A percentile compares a stretch with the other conserved stretches of the same genome.
phyloP scores from a whole-genome alignment of 2,113 vertebrate genomes.

The Australoheros scitulus region DNA sequence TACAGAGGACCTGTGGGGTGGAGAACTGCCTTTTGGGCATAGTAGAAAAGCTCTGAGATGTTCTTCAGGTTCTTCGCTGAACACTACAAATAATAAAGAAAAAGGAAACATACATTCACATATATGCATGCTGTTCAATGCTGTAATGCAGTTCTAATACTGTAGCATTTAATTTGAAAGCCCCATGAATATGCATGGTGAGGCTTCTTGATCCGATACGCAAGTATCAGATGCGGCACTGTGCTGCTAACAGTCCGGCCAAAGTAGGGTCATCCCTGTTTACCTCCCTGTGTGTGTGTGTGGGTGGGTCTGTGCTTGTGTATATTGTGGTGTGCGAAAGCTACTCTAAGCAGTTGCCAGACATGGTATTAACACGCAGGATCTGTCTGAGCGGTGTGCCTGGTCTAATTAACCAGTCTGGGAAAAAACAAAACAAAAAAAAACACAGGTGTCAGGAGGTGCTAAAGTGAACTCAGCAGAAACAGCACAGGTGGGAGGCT shows the following conservation, averaged over 20 bases:
- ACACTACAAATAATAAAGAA: slow-evolving; percentile 80
- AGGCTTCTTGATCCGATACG: not conserved
- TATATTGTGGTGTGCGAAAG: slow-evolving; percentile 5
- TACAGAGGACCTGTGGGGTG: slow-evolving; percentile 97
- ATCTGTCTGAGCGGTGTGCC: slow-evolving; percentile 56
- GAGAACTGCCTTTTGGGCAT: slow-evolving; percentile 97
- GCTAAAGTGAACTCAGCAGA: not conserved
- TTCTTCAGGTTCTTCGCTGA: slow-evolving; percentile 99
- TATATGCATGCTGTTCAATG: not conserved
- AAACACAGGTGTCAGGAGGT: not conserved
- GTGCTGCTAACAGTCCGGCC: not conserved
- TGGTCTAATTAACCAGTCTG: slow-evolving; percentile 51
- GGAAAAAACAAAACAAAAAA: not conserved
- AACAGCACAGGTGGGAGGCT: not conserved
- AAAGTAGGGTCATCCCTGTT: slow-evolving; percentile 3
- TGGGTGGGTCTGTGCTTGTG: not conserved
- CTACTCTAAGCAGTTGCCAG: slow-evolving; percentile 39
- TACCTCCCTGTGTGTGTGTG: not conserved
- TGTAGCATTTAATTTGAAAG: not conserved
- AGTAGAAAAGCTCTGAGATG: slow-evolving; percentile 98
- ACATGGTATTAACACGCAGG: slow-evolving; percentile 60
- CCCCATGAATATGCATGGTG: not conserved
- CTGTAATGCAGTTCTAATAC: not conserved
- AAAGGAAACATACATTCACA: not conserved
- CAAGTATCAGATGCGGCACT: not conserved